A percentile compares a stretch with the other conserved stretches of the same genome.
phyloP scores from a whole-genome alignment of 2,888 invertebrate genomes.

The Caenorhabditis auriculariae region DNA sequence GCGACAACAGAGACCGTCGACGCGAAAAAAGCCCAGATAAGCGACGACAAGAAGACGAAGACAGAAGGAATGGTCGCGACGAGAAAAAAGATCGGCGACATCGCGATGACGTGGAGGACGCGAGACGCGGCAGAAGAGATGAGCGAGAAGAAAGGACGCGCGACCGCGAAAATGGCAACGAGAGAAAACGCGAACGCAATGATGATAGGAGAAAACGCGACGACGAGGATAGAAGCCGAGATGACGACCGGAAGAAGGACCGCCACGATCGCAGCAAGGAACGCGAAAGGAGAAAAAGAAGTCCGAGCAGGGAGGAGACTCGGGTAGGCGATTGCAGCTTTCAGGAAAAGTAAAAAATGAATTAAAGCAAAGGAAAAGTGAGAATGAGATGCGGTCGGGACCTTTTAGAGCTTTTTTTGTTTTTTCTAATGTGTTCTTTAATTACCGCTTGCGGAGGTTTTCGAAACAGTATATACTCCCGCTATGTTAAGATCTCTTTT shows the following conservation, averaged over 20 bases:
- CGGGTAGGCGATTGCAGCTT: no score
- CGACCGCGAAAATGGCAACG: background rate
- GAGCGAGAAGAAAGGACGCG: conserved; percentile 1
- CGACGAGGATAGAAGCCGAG: conserved; percentile 7
- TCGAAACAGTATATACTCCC: no score
- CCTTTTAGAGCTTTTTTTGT: no score
- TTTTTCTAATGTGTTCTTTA: no score
- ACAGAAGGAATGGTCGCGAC: conserved; percentile 2
- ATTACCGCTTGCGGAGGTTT: no score
- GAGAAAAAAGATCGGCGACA: conserved; percentile 1
- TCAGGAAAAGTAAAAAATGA: no score
- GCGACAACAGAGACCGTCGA: conserved; percentile 2
- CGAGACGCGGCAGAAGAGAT: conserved; percentile 1
- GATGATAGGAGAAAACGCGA: background rate
- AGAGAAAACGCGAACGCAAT: conserved; percentile 1
- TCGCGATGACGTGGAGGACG: conserved; percentile 5
- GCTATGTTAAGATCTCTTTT: no score
- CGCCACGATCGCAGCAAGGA: conserved; percentile 10
- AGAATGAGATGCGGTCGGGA: background rate
- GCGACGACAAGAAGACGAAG: conserved; percentile 11
- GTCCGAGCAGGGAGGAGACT: no score
- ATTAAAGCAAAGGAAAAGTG: background rate
- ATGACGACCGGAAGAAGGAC: conserved; percentile 9
- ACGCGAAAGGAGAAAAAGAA: background rate
- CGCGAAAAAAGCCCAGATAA: conserved; percentile 8